Percentiles rank a stretch among this genome's conserved stretches.
These are phyloP conservation scores for Sapayoa aenigma DNA, from an alignment of 2,113 vertebrate species.

Conservation along the genomic window DNA sequence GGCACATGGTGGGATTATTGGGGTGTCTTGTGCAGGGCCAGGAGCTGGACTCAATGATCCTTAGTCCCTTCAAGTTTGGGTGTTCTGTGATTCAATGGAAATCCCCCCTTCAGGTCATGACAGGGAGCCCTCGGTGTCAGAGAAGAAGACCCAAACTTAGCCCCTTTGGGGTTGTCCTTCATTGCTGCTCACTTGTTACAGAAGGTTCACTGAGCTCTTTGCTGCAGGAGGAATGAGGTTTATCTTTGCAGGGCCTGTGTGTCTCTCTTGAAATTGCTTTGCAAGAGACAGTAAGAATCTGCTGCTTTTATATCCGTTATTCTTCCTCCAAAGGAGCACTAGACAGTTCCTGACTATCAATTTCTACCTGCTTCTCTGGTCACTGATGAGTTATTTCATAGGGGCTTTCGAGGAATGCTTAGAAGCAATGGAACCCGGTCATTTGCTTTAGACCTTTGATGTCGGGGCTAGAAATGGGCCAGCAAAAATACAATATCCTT, in stretches of 20 bases:
- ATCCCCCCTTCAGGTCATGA: background rate
- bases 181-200: background rate
- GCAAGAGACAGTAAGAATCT: background rate
- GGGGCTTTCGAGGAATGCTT: background rate
- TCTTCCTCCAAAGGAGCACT: background rate
- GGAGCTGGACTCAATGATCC: background rate
- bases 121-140: background rate
- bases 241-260: background rate
- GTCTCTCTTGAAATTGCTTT: background rate
- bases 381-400: background rate
- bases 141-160: background rate
- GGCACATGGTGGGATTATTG: background rate
- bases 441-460: background rate
- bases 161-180: fast-evolving
- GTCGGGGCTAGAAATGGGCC: background rate
- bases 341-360: fast-evolving
- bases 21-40: background rate
- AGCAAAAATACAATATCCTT: background rate
- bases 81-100: background rate
- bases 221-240: background rate
- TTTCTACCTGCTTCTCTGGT: background rate
- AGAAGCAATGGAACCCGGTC: background rate
- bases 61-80: background rate
- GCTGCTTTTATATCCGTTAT: background rate
- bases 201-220: background rate